Evolutionary conservation across 2,888 invertebrate genomes (phyloP).

Genomic region (Trimorus sp.): DNA sequence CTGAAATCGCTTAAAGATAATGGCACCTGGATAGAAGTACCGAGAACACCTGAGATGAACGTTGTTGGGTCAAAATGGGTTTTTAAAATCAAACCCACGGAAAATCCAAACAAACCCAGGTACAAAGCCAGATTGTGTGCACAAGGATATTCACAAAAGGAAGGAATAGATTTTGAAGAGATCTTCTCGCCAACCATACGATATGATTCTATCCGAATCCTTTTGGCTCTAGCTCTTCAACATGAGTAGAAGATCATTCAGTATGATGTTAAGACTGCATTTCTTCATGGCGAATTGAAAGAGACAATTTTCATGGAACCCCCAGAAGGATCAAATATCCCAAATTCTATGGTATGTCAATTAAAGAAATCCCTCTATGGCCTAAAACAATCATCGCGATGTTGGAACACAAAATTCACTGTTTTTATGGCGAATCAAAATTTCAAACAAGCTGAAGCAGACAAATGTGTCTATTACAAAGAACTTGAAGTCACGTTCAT

Average conservation of each 20-base stretch:
- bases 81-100: conserved; percentile 21
- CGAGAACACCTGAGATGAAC: conserved; percentile 12
- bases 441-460: conserved; percentile 3
- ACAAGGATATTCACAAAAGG: conserved; percentile 26
- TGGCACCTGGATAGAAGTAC: conserved; percentile 29
- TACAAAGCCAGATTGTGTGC: conserved; percentile 45
- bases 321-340: conserved; percentile 10
- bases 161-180: conserved; percentile 40
- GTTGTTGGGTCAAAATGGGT: conserved; percentile 46
- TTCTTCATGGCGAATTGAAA: conserved; percentile 34
- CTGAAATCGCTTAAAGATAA: conserved; percentile 22
- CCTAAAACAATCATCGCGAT: conserved; percentile 16
- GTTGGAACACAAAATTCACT: conserved; percentile 15
- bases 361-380: conserved; percentile 18
- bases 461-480: conserved; percentile 13
- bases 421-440: background rate
- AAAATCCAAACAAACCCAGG: conserved; percentile 1
- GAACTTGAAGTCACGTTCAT: background rate
- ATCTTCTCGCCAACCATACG: conserved; percentile 26
- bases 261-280: conserved; percentile 46
- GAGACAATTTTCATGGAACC: conserved; percentile 32
- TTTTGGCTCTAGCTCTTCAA: conserved; percentile 27
- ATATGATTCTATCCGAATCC: conserved; percentile 31
- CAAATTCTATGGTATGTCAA: conserved; percentile 14
- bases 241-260: conserved; percentile 25